A percentile compares a stretch with the other conserved stretches of the same genome.
Conservation (phyloP, 2,797 vertebrate genomes). For the Galago senegalensis region DNA sequence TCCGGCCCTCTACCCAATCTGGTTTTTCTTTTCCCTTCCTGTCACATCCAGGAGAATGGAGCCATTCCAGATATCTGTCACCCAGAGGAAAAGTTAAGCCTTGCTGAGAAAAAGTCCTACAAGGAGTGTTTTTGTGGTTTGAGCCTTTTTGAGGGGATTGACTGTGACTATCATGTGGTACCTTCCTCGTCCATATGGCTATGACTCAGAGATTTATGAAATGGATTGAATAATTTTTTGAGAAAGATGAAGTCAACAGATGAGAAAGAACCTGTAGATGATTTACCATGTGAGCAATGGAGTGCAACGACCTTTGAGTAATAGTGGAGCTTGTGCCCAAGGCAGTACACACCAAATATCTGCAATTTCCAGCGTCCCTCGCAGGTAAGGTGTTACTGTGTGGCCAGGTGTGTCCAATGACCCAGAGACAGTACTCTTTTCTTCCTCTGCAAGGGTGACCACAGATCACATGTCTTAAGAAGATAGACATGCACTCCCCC, state of each 20-base stretch:
- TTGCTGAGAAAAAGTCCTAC: background rate
- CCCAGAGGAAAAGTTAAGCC: background rate
- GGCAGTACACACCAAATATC: background rate
- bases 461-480: background rate
- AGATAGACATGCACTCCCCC: background rate
- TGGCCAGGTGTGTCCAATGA: background rate
- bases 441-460: background rate
- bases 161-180: background rate
- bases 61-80: background rate
- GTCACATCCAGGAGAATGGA: background rate
- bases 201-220: background rate
- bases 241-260: background rate
- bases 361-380: slow-evolving; percentile 5
- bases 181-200: no score
- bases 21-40: background rate
- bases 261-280: background rate
- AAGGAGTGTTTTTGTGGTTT: background rate
- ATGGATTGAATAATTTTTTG: background rate
- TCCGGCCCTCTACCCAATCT: background rate
- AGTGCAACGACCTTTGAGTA: background rate
- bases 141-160: background rate
- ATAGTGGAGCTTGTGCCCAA: background rate
- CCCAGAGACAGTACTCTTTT: background rate
- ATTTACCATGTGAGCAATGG: background rate
- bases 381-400: background rate